phyloP scores from a whole-genome alignment of 2,113 vertebrate species.

The Coturnix japonica region DNA sequence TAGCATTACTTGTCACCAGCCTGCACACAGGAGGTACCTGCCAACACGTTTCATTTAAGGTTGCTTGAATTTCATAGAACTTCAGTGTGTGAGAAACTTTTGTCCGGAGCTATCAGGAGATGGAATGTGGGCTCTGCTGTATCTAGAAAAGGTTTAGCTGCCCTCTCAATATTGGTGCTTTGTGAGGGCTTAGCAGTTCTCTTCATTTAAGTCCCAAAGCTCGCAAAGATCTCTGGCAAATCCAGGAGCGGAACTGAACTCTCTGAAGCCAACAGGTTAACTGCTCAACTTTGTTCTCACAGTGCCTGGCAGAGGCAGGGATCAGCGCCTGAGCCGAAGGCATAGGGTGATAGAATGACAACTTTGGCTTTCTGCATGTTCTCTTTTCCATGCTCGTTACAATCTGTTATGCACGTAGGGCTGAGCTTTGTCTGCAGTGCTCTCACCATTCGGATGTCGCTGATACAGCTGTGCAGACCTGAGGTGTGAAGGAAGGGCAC shows the following conservation, averaged over 20 bases:
- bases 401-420: neutral
- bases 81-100: accelerated
- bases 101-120: neutral
- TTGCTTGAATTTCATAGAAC: neutral
- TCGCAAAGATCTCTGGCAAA: neutral
- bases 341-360: accelerated
- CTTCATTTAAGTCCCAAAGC: neutral
- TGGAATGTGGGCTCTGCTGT: accelerated
- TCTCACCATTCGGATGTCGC: accelerated
- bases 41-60: neutral
- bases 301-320: neutral
- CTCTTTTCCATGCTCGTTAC: neutral
- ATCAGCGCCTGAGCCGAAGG: neutral
- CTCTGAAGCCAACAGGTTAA: accelerated
- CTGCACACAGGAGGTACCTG: neutral
- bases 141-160: neutral
- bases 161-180: no score
- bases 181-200: neutral
- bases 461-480: accelerated
- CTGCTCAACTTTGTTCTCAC: neutral
- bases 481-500: accelerated
- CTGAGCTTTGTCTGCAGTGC: neutral
- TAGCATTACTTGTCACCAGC: neutral
- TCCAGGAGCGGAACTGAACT: neutral
- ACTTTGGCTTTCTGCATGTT: neutral